Percentiles rank a stretch among this genome's conserved stretches.
Conservation (phyloP, 1,140 invertebrate species). For the Drosophila nikananu region DNA sequence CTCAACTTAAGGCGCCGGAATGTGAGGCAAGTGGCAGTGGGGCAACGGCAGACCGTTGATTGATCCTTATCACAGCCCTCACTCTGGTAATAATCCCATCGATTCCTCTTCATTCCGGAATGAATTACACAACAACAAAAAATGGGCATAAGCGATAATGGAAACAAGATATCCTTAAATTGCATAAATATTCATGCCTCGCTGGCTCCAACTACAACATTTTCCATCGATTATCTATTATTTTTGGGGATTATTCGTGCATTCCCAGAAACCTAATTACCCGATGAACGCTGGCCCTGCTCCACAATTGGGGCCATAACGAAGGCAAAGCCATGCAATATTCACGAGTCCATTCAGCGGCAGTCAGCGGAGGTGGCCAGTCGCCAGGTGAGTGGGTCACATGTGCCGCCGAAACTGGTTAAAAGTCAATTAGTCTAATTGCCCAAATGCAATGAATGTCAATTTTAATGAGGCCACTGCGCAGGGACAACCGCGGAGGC, state of each 20-base stretch:
- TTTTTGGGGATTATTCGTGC: constrained; percentile 15
- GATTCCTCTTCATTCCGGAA: constrained; percentile 11
- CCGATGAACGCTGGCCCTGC: neutral
- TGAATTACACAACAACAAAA: constrained; percentile 12
- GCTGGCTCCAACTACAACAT: no score
- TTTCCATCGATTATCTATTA: constrained; percentile 16
- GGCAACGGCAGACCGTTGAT: constrained; percentile 19
- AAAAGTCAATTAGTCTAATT: constrained; percentile 83
- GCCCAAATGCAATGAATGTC: constrained; percentile 78
- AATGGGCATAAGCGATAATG: neutral
- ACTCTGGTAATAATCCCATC: constrained; percentile 36
- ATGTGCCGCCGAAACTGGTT: constrained; percentile 63
- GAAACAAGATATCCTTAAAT: neutral
- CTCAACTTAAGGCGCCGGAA: constrained; percentile 19
- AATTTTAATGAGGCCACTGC: constrained; percentile 77
- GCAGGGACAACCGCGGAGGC: constrained; percentile 27
- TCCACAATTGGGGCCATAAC: constrained; percentile 10
- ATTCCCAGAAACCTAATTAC: constrained; percentile 20
- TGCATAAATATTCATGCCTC: neutral
- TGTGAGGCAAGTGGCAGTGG: neutral
- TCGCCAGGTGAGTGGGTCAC: constrained; percentile 15
- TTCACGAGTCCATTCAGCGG: constrained; percentile 30
- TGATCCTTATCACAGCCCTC: constrained; percentile 42
- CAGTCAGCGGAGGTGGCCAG: neutral
- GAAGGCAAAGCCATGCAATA: constrained; percentile 45